Base-by-base conservation (phyloP, 1,140 invertebrate genomes). In the Pachypsylla venusta region DNA sequence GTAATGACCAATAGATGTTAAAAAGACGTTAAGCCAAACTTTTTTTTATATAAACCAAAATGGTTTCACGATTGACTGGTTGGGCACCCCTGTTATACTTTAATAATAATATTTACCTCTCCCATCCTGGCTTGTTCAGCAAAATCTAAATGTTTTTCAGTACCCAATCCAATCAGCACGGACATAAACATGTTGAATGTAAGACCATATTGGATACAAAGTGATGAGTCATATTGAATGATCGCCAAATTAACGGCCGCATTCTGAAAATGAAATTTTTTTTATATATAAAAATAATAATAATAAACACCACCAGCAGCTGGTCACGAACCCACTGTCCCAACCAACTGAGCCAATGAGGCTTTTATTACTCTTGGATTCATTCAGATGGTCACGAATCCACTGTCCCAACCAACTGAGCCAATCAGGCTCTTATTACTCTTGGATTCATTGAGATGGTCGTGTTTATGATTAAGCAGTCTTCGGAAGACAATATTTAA, bases 91-190 rank as follows among this genome's bases (percentile, higher is more conserved):
- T n/a, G n/a, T n/a, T n/a, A n/a, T n/a, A n/a, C 4, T 57, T 57
- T 16, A 13, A 56, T 26, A 24, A 14, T 28, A 28, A n/a, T n/a
- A n/a, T n/a, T 53, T 57, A 64, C 60, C 55, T 61, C 58, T 60
- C 61, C 58, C 42, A 60, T 53, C 26, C 28, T 54, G 14, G 56
- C 78, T 14, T 82, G 79, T 62, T 83, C 75, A 40, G 85, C 74
- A 57, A 88, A 78, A 58, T 83, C 76, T 2, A 74, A 66, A 71
- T 95, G 90, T 57, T 82, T 75, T 56, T 87, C 79, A 0, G 85
- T 87, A 25, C 90, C 91, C 61, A 89, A 74, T 10, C 81, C 79
- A 1, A 83, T 69, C 14, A 90, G 65, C 0, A 81, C 77, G 65
- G 78, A 81, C 20, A 80, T 81, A 63, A 86, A 83, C 57, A 89